Conservation (phyloP, 1,140 invertebrate genomes). For the Bilobella aurantiaca region DNA sequence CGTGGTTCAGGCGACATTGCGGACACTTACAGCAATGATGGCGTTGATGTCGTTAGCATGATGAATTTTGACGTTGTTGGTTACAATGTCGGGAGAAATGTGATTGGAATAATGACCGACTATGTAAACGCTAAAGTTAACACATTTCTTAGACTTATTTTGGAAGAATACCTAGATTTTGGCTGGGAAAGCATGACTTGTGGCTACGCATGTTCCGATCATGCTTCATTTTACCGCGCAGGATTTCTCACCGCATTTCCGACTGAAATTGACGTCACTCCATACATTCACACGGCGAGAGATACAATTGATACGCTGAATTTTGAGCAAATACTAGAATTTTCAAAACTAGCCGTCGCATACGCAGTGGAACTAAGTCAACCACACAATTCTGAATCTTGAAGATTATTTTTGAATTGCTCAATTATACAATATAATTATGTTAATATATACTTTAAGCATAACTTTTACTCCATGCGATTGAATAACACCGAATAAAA, state of each 20-base stretch:
- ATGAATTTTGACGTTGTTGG: conserved; percentile 17
- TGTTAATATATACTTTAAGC: too few relatives aligned
- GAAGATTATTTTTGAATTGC: too few relatives aligned
- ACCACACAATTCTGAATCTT: too few relatives aligned
- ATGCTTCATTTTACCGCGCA: conserved; percentile 4
- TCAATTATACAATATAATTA: too few relatives aligned
- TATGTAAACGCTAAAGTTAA: neutral
- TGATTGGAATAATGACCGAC: conserved; percentile 14
- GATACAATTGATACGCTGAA: conserved; percentile 11
- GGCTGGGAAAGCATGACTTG: neutral
- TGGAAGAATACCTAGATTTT: conserved; percentile 9
- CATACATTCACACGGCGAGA: conserved; percentile 16
- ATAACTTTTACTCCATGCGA: too few relatives aligned
- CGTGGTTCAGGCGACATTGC: conserved; percentile 19
- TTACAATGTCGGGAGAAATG: neutral
- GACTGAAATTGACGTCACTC: neutral
- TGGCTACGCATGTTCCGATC: conserved; percentile 21
- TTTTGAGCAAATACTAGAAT: conserved; percentile 9
- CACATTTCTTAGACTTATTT: conserved; percentile 6
- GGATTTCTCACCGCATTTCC: conserved; percentile 12
- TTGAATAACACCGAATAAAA: too few relatives aligned
- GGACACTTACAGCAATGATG: neutral
- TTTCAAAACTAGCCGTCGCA: conserved; percentile 14
- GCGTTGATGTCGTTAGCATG: conserved; percentile 8
- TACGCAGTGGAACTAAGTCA: conserved; percentile 18